Conservation (phyloP, 2,888 invertebrate species). For the Cryptus armator region DNA sequence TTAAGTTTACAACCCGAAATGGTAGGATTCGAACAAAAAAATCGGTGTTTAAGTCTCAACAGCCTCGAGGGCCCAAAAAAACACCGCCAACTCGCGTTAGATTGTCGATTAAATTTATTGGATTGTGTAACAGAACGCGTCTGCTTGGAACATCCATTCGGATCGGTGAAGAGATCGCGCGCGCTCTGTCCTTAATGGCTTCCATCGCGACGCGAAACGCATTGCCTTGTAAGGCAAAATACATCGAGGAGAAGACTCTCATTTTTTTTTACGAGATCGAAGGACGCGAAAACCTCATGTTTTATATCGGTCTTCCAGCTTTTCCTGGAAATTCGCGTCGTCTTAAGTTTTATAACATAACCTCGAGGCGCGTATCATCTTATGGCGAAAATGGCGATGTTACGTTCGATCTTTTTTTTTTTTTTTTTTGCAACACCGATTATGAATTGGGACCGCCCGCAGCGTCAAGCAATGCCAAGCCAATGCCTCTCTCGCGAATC, state of each 20-base stretch:
- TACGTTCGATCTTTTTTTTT: not conserved
- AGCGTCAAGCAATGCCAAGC: conserved; percentile 30
- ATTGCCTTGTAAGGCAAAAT: conserved; percentile 61
- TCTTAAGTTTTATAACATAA: conserved; percentile 16
- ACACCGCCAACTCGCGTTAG: not conserved
- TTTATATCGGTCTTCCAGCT: conserved; percentile 31
- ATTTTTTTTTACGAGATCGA: not conserved
- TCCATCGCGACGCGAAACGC: conserved; percentile 38
- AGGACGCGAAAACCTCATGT: conserved; percentile 4
- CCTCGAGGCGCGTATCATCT: conserved; percentile 4
- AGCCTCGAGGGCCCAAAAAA: conserved; percentile 1
- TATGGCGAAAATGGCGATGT: not conserved
- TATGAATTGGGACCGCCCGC: conserved; percentile 59
- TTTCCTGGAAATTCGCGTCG: conserved; percentile 8
- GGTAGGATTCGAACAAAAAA: not conserved
- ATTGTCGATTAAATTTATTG: conserved; percentile 17
- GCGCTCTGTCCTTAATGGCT: conserved; percentile 40
- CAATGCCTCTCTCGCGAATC: conserved; percentile 41
- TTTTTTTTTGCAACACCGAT: conserved; percentile 10
- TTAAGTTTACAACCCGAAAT: not conserved
- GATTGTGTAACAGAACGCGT: conserved; percentile 40
- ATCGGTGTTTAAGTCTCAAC: too few relatives aligned
- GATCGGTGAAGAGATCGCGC: conserved; percentile 33
- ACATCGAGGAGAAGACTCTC: conserved; percentile 35
- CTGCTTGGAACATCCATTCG: conserved; percentile 21